Base-by-base conservation (phyloP, 2,797 vertebrate genomes). In the Prunella strophiata region DNA sequence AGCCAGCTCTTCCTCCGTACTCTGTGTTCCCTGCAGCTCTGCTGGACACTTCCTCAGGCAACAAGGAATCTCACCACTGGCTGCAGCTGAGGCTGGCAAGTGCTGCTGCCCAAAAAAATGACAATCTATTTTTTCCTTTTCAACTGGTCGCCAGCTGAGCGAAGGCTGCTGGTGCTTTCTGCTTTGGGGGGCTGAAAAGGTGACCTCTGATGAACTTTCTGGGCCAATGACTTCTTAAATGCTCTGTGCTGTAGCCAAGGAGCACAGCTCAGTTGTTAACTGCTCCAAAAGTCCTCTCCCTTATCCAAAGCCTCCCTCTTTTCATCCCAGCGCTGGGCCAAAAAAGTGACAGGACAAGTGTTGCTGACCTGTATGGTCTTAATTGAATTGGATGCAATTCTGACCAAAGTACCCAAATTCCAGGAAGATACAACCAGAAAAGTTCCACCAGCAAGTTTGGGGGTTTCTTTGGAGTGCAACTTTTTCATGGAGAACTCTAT, bases 21-120 rank as follows among this genome's bases (percentile, higher is more conserved):
- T 16, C 86, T 7, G 16, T 92, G 94, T 95, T 92, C 91, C 93
- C 92, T 70, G 62, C 52, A 30, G 81, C 96, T 71, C 81, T 30
- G 89, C 89, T 95, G 95, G 96, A 96, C 87, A 89, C 85, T 96
- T 96, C 92, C 94, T 96, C 26, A 84, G 87, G 77, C 89, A 42
- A 34, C 87, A 38, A 93, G 91, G 68, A 68, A 47, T n/a, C 81
- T 79, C 86, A 62, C 58, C 5, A 5, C 73, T 6, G 80, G 19
- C 85, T 85, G 78, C 94, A 75, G 88, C 89, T 73, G 88, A 79
- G 65, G 5, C 82, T 92, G 82, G 91, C 93, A 76, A 94, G 59
- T 3, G 38, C 50, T 78, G 55, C 85, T 62, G 59, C 2, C 0
- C 10, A 3, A 59, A 85, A 45, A 73, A 85, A 80, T 20, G 51